These are phyloP conservation scores for Ursus arctos DNA, from an alignment of 2,113 vertebrate genomes.

Conservation along the genomic window DNA sequence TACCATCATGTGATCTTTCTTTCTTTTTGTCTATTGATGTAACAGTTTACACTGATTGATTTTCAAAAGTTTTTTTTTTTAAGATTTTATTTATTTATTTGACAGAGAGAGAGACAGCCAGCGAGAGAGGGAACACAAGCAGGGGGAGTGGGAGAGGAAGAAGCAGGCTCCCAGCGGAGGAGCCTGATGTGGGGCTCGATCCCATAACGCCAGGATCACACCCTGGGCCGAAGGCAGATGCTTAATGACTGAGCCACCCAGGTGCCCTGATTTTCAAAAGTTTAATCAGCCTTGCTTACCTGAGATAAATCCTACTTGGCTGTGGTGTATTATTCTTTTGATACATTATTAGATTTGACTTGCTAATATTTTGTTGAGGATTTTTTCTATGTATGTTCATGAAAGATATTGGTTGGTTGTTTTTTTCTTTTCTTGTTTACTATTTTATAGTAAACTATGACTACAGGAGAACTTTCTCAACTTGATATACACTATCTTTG, in stretches of 20 bases:
- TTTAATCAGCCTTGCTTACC: neutral
- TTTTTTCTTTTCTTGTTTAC: neutral
- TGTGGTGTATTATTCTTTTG: neutral
- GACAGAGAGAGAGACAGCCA: too few relatives aligned
- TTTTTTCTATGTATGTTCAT: neutral
- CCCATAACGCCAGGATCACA: too few relatives aligned
- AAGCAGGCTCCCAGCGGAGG: too few relatives aligned
- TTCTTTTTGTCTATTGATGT: neutral
- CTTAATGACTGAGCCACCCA: too few relatives aligned
- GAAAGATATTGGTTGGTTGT: neutral
- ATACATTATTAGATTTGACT: slow-evolving; percentile 9
- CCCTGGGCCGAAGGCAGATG: too few relatives aligned
- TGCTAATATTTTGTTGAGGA: neutral
- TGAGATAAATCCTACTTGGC: neutral
- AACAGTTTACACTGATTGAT: neutral
- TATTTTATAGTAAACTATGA: neutral
- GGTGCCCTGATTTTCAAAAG: neutral
- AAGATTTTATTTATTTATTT: too few relatives aligned
- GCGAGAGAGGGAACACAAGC: too few relatives aligned
- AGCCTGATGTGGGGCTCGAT: too few relatives aligned
- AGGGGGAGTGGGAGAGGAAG: too few relatives aligned
- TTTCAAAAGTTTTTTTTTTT: neutral
- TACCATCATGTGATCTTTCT: neutral
- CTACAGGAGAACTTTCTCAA: neutral
- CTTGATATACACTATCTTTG: neutral